A percentile compares a stretch with the other conserved stretches of the same genome.
phyloP scores from a whole-genome alignment of 2,113 vertebrate genomes.

The Fregata magnificens region DNA sequence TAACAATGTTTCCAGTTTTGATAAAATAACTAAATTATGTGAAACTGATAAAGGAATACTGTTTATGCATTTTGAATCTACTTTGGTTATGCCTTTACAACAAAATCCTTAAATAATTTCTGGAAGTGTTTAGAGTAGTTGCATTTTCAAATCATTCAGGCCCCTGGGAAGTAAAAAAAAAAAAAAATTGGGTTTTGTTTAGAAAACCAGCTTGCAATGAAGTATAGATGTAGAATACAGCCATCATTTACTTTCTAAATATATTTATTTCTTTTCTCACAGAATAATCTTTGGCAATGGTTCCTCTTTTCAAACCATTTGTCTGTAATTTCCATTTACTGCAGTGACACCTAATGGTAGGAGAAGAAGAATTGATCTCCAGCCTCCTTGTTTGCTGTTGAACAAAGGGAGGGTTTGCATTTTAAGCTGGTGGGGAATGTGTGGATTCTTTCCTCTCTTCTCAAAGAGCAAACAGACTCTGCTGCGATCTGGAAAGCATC shows the following conservation, averaged over 20 bases:
- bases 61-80: background rate
- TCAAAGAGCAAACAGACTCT: conserved; percentile 54
- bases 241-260: background rate
- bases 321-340: conserved; percentile 61
- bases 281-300: background rate
- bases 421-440: conserved; percentile 39
- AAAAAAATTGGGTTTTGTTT: background rate
- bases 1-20: background rate
- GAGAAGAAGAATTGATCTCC: conserved; percentile 52
- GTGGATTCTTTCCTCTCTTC: conserved; percentile 29
- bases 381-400: conserved; percentile 35
- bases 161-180: background rate
- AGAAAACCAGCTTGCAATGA: background rate
- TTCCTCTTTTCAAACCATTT: conserved; percentile 37
- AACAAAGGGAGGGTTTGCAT: conserved; percentile 32
- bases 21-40: background rate
- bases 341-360: conserved; percentile 70
- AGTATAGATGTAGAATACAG: background rate
- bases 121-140: background rate
- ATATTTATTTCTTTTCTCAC: background rate
- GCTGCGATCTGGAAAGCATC: conserved; percentile 43
- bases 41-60: background rate
- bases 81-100: background rate
- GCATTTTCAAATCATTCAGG: background rate
- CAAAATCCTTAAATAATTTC: background rate